phyloP scores from a whole-genome alignment of 2,113 vertebrate genomes.

The Cephalopholis sonnerati region DNA sequence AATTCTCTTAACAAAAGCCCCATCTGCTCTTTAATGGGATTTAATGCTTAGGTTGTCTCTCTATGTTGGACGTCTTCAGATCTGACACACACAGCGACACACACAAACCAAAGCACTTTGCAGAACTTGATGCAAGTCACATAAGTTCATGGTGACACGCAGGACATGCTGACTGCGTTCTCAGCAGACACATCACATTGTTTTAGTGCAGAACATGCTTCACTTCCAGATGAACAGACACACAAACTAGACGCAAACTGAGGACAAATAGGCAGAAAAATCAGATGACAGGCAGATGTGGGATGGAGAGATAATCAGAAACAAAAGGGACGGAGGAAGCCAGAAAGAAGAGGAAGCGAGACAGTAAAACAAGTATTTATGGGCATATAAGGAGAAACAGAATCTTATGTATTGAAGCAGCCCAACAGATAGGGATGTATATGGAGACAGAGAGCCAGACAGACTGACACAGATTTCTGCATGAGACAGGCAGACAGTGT shows the following conservation, averaged over 20 bases:
- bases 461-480: constrained; percentile 8
- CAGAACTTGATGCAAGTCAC: neutral
- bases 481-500: neutral
- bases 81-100: neutral
- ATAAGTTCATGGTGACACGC: constrained; percentile 6
- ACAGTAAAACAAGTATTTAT: neutral
- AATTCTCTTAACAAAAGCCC: constrained; percentile 26
- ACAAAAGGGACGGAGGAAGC: neutral
- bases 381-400: neutral
- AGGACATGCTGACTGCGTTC: constrained; percentile 18
- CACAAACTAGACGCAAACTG: neutral
- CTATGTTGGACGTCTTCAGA: constrained; percentile 1
- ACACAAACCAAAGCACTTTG: constrained; percentile 22
- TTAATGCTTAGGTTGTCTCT: constrained; percentile 41
- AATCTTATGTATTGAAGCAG: neutral
- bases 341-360: neutral
- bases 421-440: neutral
- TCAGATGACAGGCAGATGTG: neutral
- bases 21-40: constrained; percentile 48
- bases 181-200: constrained; percentile 28
- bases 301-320: neutral
- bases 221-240: constrained; percentile 22
- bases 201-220: neutral
- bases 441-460: constrained; percentile 9
- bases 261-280: neutral